Evolutionary conservation across 2,797 vertebrate species (phyloP).

Genomic region (Ptychadena robeensis): DNA sequence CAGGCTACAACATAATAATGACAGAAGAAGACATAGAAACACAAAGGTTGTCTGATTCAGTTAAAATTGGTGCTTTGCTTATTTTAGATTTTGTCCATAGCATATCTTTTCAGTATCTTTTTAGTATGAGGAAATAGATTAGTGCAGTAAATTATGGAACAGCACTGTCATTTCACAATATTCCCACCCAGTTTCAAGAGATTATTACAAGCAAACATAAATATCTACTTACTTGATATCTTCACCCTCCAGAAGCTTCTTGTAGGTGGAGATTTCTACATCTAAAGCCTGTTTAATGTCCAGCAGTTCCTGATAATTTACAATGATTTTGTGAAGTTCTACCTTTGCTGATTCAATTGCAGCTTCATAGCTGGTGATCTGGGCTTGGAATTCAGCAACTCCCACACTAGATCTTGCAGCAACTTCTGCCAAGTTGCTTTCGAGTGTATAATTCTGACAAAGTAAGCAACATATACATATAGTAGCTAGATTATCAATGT

Average conservation of each 20-base stretch:
- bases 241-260: constrained; percentile 70
- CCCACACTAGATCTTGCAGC: constrained; percentile 68
- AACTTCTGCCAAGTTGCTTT: constrained; percentile 69
- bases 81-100: too few relatives aligned
- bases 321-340: constrained; percentile 72
- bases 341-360: constrained; percentile 71
- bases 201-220: too few relatives aligned
- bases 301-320: constrained; percentile 72
- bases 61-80: too few relatives aligned
- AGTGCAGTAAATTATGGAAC: too few relatives aligned
- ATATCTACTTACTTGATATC: constrained; percentile 70
- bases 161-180: too few relatives aligned
- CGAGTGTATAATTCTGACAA: constrained; percentile 67
- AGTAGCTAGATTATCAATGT: too few relatives aligned
- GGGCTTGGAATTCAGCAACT: constrained; percentile 69
- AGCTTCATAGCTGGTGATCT: constrained; percentile 67
- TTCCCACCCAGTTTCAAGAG: too few relatives aligned
- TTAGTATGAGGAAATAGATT: too few relatives aligned
- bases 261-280: constrained; percentile 72
- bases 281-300: constrained; percentile 72
- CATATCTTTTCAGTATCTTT: too few relatives aligned
- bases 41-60: too few relatives aligned
- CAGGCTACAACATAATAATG: too few relatives aligned
- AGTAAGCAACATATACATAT: neutral
- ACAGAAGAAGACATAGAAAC: too few relatives aligned